Percentiles rank a stretch among this genome's conserved stretches.
Conservation (phyloP, 2,797 vertebrate genomes). For the Phalloptychus januarius region DNA sequence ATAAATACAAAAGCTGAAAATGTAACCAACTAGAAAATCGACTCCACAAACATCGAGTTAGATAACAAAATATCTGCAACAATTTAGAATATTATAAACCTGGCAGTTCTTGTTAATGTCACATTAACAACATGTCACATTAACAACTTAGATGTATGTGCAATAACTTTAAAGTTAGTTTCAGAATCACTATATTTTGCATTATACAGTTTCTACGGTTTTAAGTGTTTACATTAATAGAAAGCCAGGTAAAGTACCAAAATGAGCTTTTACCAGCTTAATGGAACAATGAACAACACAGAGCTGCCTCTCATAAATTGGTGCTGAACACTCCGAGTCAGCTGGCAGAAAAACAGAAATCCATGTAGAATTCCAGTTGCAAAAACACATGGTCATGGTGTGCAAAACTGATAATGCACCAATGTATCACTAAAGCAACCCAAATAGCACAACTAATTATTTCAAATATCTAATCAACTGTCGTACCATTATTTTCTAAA, state of each 20-base stretch:
- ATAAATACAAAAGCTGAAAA: conserved; percentile 1
- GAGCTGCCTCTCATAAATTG: neutral
- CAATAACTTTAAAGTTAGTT: neutral
- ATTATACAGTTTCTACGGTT: neutral
- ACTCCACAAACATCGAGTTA: neutral
- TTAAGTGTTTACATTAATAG: neutral
- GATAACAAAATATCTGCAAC: neutral
- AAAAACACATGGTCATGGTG: neutral
- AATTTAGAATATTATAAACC: neutral
- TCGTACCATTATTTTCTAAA: neutral
- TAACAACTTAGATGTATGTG: neutral
- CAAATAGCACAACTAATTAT: neutral
- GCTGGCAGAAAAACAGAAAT: neutral
- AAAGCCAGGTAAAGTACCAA: neutral
- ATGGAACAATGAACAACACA: neutral
- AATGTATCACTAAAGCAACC: neutral
- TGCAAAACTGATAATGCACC: neutral
- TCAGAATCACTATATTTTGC: neutral
- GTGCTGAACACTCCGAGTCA: no score
- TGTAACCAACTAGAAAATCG: neutral
- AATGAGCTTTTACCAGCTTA: neutral
- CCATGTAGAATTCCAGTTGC: neutral
- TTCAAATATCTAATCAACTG: neutral
- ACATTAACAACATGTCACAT: neutral
- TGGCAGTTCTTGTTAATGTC: neutral